phyloP scores from a whole-genome alignment of 2,113 vertebrate genomes.

The Falco punctatus region DNA sequence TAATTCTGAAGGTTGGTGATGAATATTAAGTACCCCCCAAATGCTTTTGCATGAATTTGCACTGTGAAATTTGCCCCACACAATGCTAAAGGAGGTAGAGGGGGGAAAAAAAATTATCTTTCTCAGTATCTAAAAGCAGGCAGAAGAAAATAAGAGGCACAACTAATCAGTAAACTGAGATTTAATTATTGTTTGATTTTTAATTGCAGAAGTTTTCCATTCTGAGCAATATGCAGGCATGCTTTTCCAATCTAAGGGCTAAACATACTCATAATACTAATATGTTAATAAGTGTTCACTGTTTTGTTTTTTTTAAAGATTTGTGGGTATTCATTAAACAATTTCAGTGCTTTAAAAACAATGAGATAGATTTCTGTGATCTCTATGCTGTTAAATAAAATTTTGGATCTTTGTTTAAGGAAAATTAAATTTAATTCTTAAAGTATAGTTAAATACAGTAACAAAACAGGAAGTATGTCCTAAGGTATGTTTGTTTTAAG shows the following conservation, averaged over 20 bases:
- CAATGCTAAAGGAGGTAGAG: background rate
- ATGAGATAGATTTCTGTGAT: background rate
- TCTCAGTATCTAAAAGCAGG: background rate
- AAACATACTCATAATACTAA: background rate
- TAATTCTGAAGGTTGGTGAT: background rate
- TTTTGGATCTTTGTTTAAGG: background rate
- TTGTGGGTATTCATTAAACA: background rate
- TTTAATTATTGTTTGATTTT: background rate
- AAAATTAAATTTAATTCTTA: background rate
- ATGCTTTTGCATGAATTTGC: background rate
- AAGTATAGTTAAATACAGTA: constrained; percentile 4
- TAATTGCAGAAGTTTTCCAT: background rate
- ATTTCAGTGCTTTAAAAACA: background rate
- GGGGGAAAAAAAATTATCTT: background rate
- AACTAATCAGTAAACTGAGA: background rate
- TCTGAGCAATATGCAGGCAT: background rate
- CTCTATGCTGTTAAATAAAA: background rate
- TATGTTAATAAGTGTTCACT: background rate
- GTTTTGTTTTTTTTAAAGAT: background rate
- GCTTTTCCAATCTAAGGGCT: background rate
- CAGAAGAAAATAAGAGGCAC: background rate
- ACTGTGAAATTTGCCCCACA: background rate
- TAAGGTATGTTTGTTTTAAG: constrained; percentile 31
- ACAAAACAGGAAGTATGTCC: constrained; percentile 27
- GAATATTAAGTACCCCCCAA: background rate